Evolutionary conservation across 2,888 invertebrate genomes (phyloP).

Genomic region (Balanococcus diminutus): DNA sequence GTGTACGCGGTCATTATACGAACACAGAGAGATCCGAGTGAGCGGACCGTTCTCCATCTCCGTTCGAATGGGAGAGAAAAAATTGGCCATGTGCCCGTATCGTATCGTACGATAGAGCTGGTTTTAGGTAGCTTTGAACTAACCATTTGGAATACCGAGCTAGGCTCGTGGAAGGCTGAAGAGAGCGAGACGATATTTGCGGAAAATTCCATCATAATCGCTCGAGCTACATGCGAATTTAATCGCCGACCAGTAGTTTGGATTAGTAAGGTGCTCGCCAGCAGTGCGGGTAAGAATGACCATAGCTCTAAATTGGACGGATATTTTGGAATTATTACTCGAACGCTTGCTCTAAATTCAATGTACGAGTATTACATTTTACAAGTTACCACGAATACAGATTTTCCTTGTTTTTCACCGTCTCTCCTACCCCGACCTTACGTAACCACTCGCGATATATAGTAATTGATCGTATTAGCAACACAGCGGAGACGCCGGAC

Average conservation of each 20-base stretch:
- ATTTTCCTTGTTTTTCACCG: background rate
- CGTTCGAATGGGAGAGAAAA: background rate
- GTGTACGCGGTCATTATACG: constrained; percentile 11
- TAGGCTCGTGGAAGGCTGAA: no score
- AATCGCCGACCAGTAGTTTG: no score
- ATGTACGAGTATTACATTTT: no score
- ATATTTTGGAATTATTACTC: background rate
- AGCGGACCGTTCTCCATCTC: no score
- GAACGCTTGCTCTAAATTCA: constrained; percentile 1
- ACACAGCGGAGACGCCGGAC: background rate
- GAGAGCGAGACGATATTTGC: background rate
- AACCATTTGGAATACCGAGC: no score
- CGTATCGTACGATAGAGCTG: background rate
- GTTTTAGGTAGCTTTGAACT: constrained; percentile 12
- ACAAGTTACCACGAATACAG: background rate
- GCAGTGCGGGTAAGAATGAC: no score
- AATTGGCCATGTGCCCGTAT: background rate
- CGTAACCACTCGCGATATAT: background rate
- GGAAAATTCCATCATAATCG: background rate
- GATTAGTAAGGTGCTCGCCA: no score
- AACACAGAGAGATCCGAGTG: background rate
- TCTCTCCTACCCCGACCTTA: background rate
- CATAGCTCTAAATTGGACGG: background rate
- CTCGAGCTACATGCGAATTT: background rate
- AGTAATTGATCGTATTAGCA: constrained; percentile 22